Evolutionary conservation across 30 jellyfish, hydroid and myxozoan species (phyloP), one percentile per base, ranked within the genome.

Genomic region (Rhopilema esculentum): DNA sequence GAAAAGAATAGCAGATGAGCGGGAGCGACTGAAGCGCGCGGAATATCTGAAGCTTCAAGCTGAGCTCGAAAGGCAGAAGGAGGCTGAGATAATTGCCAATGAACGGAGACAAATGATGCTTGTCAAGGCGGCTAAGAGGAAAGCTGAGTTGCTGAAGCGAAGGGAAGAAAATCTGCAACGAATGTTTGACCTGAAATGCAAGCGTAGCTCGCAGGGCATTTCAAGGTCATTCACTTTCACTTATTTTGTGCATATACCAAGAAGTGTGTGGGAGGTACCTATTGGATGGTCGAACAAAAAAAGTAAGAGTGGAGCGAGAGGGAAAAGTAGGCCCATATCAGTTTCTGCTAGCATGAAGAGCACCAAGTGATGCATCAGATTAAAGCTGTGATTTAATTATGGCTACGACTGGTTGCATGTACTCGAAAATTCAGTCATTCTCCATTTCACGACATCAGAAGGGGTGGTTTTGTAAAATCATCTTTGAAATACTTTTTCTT

Each of bases 241-340:
- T 7, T 91, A 91, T 53, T 91, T 91, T 64, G 97, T 91, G 23
- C 94, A 91, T 48, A 79, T 91, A n/a, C 97, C 97, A 20, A 69
- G 94, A 72, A 57, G 83, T 24, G 88, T 91, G 28, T 91, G 97
- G 97, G 97, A 91, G 32, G 29, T 91, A 65, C 97, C 97, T 1
- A 91, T 91, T 49, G 97, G 97, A 27, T 91, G 97, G 97, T 61
- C 78, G 24, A 84, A 50, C 0, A 91, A 76, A 40, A 91, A 40
- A 69, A 32, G 68, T 24, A 88, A 80, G 28, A 81, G 87, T 49
- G 84, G 91, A 29, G 49, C 74, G 1, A 33, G 92, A 61, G 82
- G 92, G 24, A 70, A 79, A 62, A 28, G 52, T 52, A 83, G 92
- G 71, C 93, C 93, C 0, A 71, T 77, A 17, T 84, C 93, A 4